Percentiles rank a stretch among this genome's conserved stretches.
Conservation (phyloP, 2,113 vertebrate species). For the Lynx canadensis region DNA sequence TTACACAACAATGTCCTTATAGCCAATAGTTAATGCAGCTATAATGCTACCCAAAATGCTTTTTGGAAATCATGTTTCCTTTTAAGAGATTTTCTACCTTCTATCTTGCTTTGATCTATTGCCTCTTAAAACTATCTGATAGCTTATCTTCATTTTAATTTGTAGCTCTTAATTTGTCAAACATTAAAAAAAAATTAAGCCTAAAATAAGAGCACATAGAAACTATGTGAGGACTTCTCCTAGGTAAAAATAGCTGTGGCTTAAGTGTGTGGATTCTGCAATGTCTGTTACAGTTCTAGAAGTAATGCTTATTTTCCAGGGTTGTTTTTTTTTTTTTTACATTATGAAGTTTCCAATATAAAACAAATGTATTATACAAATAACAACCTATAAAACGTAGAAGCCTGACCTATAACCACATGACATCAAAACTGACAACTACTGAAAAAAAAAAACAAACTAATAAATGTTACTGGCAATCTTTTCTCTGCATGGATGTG, state of each 20-base stretch:
- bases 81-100: constrained; percentile 28
- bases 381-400: neutral
- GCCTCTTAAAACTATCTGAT: neutral
- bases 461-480: neutral
- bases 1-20: neutral
- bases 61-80: neutral
- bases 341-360: neutral
- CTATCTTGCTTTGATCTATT: neutral
- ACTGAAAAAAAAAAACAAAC: neutral
- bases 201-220: neutral
- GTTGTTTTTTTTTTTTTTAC: neutral
- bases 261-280: neutral
- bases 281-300: neutral
- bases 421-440: constrained; percentile 33
- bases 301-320: neutral
- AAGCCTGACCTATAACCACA: neutral
- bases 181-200: neutral
- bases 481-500: neutral
- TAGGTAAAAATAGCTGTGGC: neutral
- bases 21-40: neutral
- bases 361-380: constrained; percentile 8
- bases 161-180: neutral
- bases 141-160: neutral
- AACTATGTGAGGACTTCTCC: neutral
- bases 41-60: neutral